Base-by-base conservation (phyloP, 2,888 invertebrate genomes). In the Scelioninae gen. 1 region DNA sequence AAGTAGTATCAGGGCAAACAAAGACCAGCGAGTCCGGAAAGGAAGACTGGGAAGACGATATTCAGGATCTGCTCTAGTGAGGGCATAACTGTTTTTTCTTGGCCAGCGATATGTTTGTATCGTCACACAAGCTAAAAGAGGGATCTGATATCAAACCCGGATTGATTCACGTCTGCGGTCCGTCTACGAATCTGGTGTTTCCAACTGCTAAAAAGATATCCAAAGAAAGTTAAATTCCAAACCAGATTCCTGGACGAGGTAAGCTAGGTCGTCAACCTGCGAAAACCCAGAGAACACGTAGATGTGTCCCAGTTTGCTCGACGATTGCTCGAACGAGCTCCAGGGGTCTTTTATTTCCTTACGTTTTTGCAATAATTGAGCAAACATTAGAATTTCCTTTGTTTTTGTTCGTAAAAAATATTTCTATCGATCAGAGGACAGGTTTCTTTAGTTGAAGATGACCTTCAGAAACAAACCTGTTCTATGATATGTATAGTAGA, bases 1-100 rank as follows among this genome's bases (percentile, higher is more conserved):
- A 98, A 93, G 96, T 98, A 87, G 97, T 98, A 51, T 93, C 93
- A 81, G 94, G 94, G 69, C 88, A 89, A 88, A 82, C 76, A 83
- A 86, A 76, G 83, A 40, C 74, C 29, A 66, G 65, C 55, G 83
- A 75, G 58, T 84, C 85, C 71, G 88, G 86, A 82, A 94, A 94
- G 85, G 94, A 94, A 80, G 95, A 95, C 85, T 95, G 95, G 94
- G 96, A 96, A 91, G 94, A 95, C 84, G 95, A 96, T 88, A 95
- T 96, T 88, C 94, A 95, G 85, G 94, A 95, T 85, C 93, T 96
- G 86, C 93, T 96, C 23, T 23, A 23, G 23, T 23, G 23, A 23
- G 23, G 23, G 23, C 23, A 23, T 23, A 23, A 23, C 23, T 23
- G 23, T 23, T 4, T 23, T 23, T 23, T 23, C 23, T 4, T 23